A percentile compares a stretch with the other conserved stretches of the same genome.
These are phyloP conservation scores for Manis crassicaudata DNA, from an alignment of 2,797 vertebrate species.

Conservation along the genomic window DNA sequence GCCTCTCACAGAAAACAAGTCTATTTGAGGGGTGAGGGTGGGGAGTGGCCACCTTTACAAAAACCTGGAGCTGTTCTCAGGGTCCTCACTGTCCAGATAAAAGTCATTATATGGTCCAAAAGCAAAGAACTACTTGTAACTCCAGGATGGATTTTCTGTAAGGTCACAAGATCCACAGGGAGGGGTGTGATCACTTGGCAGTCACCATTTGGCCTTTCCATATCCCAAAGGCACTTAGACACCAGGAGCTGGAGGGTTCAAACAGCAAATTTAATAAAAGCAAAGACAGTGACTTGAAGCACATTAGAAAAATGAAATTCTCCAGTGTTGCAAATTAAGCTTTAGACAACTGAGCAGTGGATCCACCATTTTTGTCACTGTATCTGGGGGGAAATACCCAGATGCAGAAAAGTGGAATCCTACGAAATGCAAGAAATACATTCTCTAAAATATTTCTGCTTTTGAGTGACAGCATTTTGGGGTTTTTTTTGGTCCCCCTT, in stretches of 20 bases:
- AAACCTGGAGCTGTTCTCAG: neutral
- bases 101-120: neutral
- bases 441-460: neutral
- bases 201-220: neutral
- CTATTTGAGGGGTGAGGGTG: neutral
- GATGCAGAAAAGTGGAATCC: neutral
- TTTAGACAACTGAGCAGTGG: too few relatives aligned
- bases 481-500: neutral
- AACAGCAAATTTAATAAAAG: neutral
- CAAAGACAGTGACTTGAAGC: neutral
- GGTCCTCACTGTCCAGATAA: neutral
- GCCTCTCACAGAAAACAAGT: neutral
- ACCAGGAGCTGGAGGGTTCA: neutral
- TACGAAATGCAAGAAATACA: neutral
- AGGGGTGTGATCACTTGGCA: neutral
- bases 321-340: neutral
- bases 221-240: neutral
- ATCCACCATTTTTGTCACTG: neutral
- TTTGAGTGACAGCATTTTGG: neutral
- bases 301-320: neutral
- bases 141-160: neutral
- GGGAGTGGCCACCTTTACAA: neutral
- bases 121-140: neutral
- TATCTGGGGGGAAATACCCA: too few relatives aligned
- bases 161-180: neutral